phyloP scores from a whole-genome alignment of 1,140 invertebrate genomes.

The Tetramorium simillimum region DNA sequence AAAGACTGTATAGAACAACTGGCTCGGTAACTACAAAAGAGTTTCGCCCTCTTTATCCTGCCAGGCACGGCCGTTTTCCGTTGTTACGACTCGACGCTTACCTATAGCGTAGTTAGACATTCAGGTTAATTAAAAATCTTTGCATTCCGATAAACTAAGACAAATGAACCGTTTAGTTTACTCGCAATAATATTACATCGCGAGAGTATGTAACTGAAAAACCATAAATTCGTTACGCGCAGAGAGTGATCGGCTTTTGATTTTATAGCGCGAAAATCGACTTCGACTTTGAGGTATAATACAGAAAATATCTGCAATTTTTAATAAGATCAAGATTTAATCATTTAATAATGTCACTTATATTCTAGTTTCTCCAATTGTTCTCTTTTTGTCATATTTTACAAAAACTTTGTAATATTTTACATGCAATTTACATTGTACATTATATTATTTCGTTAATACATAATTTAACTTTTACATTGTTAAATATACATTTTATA shows the following conservation, averaged over 20 bases:
- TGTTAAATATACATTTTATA: neutral
- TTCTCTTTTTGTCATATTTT: neutral
- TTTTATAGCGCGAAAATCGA: neutral
- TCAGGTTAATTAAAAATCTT: slow-evolving; percentile 57
- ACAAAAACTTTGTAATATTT: neutral
- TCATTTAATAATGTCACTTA: too few relatives aligned
- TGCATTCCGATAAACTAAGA: slow-evolving; percentile 20
- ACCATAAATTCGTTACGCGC: neutral
- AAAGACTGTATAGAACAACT: slow-evolving; percentile 44
- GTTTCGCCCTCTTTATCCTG: slow-evolving; percentile 37
- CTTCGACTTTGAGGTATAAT: neutral
- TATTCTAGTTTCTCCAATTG: neutral
- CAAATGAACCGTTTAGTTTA: slow-evolving; percentile 13
- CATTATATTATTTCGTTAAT: neutral
- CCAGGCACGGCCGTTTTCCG: slow-evolving; percentile 6
- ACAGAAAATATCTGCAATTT: slow-evolving; percentile 2
- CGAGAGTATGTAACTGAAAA: neutral
- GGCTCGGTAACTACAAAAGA: slow-evolving; percentile 45
- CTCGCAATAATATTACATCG: slow-evolving; percentile 16
- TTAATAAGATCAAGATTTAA: neutral
- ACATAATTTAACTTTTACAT: neutral
- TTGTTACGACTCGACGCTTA: slow-evolving; percentile 47
- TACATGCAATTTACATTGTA: neutral
- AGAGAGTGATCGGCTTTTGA: neutral
- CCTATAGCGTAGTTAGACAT: slow-evolving; percentile 26